phyloP scores from a whole-genome alignment of 1,140 invertebrate genomes.

The Berghia stephanieae region DNA sequence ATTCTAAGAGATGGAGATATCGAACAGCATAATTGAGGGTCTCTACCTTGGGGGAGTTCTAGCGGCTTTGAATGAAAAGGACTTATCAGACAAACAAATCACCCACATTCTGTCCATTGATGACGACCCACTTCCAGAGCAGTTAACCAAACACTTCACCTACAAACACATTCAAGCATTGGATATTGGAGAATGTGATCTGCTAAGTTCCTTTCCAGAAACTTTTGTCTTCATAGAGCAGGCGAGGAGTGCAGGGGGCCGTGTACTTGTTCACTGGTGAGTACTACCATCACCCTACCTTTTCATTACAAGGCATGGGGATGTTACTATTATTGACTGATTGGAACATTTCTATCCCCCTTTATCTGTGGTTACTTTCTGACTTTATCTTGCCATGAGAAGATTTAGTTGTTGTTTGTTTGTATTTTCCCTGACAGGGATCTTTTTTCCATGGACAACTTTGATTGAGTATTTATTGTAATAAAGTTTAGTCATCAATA shows the following conservation, averaged over 20 bases:
- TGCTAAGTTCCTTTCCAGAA: constrained; percentile 50
- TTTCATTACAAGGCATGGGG: neutral
- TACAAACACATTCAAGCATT: constrained; percentile 49
- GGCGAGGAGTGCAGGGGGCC: constrained; percentile 41
- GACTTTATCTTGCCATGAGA: no score
- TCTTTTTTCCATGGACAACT: no score
- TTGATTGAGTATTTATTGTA: no score
- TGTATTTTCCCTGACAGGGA: no score
- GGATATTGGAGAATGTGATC: constrained; percentile 48
- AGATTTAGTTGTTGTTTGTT: no score
- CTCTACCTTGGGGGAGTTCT: constrained; percentile 18
- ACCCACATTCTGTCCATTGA: constrained; percentile 51
- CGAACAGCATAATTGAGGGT: constrained; percentile 19
- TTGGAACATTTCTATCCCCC: no score
- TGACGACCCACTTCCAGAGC: constrained; percentile 39
- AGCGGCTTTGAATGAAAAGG: constrained; percentile 16
- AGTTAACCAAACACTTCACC: constrained; percentile 37
- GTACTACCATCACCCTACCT: neutral
- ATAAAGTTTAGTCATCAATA: no score
- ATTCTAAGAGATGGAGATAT: constrained; percentile 33
- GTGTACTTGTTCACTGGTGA: constrained; percentile 58
- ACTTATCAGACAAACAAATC: constrained; percentile 10
- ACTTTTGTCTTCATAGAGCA: constrained; percentile 55
- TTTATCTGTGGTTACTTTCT: no score
- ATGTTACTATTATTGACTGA: no score